Conservation (phyloP, 2,113 vertebrate genomes). For the Henicopernis longicauda region DNA sequence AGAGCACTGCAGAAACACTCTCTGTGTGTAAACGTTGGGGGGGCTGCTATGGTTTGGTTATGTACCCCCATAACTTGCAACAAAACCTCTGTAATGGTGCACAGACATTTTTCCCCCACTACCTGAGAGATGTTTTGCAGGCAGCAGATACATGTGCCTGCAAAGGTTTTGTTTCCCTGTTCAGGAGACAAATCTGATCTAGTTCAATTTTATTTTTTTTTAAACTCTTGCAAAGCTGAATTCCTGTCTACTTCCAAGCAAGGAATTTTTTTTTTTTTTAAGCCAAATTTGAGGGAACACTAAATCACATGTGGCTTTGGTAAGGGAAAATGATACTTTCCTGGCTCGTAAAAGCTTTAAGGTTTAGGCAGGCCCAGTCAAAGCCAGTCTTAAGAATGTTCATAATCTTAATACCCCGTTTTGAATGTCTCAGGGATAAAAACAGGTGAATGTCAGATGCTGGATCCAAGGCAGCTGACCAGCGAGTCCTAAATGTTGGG, state of each 20-base stretch:
- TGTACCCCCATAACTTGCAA: fast-evolving
- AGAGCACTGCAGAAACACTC: fast-evolving
- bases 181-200: background rate
- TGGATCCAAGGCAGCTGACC: background rate
- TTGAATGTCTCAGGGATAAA: fast-evolving
- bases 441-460: background rate
- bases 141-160: background rate
- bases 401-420: fast-evolving
- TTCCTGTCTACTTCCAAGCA: background rate
- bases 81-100: background rate
- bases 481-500: background rate
- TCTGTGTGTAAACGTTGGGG: fast-evolving
- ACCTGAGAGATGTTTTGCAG: background rate
- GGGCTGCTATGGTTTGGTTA: background rate
- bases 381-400: background rate
- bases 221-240: background rate
- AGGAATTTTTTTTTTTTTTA: background rate
- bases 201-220: background rate
- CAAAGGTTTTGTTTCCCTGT: background rate
- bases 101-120: background rate
- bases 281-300: background rate
- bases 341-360: background rate
- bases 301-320: constrained; percentile 6
- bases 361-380: background rate
- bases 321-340: background rate